Evolutionary conservation across 2,797 vertebrate species (phyloP).

Genomic region (Spatula clypeata): DNA sequence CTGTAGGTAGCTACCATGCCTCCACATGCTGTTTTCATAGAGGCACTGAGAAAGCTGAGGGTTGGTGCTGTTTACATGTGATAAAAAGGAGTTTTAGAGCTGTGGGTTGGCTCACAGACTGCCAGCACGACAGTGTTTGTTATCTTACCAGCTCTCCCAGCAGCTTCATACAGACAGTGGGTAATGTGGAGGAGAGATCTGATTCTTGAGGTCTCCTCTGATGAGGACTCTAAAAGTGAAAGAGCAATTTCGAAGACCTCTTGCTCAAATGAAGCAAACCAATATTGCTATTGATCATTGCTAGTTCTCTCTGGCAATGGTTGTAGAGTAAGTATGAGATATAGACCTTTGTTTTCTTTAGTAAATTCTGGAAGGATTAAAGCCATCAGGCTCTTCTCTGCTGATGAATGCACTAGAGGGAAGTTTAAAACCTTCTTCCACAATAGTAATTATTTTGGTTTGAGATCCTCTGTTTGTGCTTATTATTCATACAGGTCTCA

Average conservation of each 20-base stretch:
- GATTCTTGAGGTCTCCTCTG: not conserved
- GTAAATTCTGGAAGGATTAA: not conserved
- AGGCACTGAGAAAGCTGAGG: constrained; percentile 48
- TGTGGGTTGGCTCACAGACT: constrained; percentile 42
- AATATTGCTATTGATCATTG: not conserved
- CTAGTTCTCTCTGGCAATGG: not conserved
- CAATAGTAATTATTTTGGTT: not conserved
- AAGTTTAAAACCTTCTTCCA: not conserved
- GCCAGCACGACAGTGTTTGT: not conserved
- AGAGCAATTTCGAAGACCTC: not conserved
- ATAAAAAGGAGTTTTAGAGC: constrained; percentile 26
- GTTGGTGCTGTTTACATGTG: constrained; percentile 51
- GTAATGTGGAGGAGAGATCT: not conserved
- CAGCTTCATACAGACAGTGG: not conserved
- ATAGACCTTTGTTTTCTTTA: not conserved
- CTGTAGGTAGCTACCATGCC: constrained; percentile 44
- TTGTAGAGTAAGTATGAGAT: not conserved
- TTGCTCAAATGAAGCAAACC: not conserved
- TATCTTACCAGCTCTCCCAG: not conserved
- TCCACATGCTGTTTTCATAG: constrained; percentile 56
- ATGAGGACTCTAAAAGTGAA: not conserved
- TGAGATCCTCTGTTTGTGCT: not conserved
- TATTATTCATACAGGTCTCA: not conserved
- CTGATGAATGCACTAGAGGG: not conserved
- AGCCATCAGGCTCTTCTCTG: not conserved